A percentile compares a stretch with the other conserved stretches of the same genome.
phyloP scores from a whole-genome alignment of 23 tunicate species.

The Ascidia mentula region DNA sequence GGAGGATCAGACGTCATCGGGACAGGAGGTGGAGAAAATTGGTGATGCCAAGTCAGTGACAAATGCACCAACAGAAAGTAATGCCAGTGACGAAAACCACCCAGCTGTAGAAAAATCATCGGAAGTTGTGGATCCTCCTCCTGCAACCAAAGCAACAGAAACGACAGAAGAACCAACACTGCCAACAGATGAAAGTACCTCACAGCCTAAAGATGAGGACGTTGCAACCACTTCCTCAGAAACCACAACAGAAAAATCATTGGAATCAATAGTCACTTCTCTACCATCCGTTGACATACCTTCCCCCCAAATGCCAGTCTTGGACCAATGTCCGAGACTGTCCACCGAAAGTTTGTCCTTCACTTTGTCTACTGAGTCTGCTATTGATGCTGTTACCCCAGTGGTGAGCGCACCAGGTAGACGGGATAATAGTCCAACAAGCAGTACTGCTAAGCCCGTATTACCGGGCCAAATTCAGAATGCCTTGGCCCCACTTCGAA shows the following conservation, averaged over 20 bases:
- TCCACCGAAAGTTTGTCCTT: not conserved
- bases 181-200: not conserved
- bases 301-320: not conserved
- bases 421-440: not conserved
- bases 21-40: not conserved
- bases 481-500: not conserved
- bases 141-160: not conserved
- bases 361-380: not conserved
- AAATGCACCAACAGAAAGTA: not conserved
- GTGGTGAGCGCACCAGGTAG: too few relatives aligned
- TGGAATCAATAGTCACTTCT: not conserved
- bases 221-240: not conserved
- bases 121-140: not conserved
- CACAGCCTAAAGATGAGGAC: not conserved
- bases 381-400: not conserved
- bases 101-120: not conserved
- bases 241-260: not conserved
- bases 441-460: not conserved
- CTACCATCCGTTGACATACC: not conserved
- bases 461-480: not conserved
- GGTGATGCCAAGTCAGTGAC: not conserved
- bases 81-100: too few relatives aligned
- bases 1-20: not conserved
- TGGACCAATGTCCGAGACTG: not conserved
- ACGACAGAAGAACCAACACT: not conserved